Evolutionary conservation across 2,888 invertebrate species (phyloP), one percentile per base, ranked within the genome.

Genomic region (Phalera bucephala): DNA sequence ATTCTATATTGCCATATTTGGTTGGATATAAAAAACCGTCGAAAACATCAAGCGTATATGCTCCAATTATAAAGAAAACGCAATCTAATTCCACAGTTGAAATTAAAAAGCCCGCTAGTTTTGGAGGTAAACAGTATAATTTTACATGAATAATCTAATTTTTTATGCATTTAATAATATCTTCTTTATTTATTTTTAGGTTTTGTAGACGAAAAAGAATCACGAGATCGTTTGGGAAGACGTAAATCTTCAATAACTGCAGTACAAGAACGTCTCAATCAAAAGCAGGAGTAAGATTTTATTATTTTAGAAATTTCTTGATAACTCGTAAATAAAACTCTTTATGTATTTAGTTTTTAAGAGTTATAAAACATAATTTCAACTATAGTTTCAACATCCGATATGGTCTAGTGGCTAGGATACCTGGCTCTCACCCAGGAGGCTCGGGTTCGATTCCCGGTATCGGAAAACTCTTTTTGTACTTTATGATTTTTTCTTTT

Each of bases 1-100:
- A 96, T 79, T 95, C 96, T 0, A 94, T 96, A 37, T 76, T 96
- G 30, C 95, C 96, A 0, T 95, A 95, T 64, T 90, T 96, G 50
- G 89, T 94, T 8, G 90, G 90, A 3, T 87, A 89, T 41, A 86
- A 81, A 42, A 90, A 89, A 45, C 91, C 93, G 0, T 45, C 73
- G 12, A 93, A 91, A 68, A 82, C 93, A 33, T 72, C 91, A 45
- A 67, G 90, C 49, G 74, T 73, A 15, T 92, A 92, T 33, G 84
- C 90, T 27, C 91, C 92, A 9, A 79, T 91, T 10, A 91, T 92
- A 14, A 92, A 91, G 55, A 92, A 92, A 59, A 52, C 76, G 0
- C 45, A 75, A 1, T 72, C 82, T 0, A 67, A 45, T 22, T 58
- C 62, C 10, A 52, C 64, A 0, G 57, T 65, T 1, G 91, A 92